Evolutionary conservation across 2,797 vertebrate species (phyloP).

Genomic region (Ataeniobius toweri): DNA sequence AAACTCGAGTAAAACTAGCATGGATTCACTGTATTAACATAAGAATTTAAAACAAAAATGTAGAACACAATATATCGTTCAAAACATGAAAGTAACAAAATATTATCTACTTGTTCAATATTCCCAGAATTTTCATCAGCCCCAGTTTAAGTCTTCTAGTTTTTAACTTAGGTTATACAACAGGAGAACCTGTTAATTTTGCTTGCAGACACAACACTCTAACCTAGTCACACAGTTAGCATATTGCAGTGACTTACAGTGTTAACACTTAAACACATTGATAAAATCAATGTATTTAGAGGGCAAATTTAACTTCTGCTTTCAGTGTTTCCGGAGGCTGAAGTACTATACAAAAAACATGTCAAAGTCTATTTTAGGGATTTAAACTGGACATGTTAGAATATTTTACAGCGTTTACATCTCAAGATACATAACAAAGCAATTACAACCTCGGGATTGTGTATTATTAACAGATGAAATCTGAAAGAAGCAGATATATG

Average conservation of each 20-base stretch:
- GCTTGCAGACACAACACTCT: not conserved
- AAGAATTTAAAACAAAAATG: too few species aligned
- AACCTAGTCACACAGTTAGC: not conserved
- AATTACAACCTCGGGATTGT: not conserved
- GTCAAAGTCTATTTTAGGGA: not conserved
- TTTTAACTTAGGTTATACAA: not conserved
- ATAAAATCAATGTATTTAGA: not conserved
- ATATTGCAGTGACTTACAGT: not conserved
- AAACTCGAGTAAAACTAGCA: too few species aligned
- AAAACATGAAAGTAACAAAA: too few species aligned
- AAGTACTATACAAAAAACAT: too few species aligned
- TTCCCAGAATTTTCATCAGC: not conserved
- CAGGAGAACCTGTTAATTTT: not conserved
- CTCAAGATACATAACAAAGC: not conserved
- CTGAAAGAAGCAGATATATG: not conserved
- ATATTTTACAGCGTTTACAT: not conserved
- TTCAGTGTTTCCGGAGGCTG: too few species aligned
- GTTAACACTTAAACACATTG: not conserved
- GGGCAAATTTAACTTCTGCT: too few species aligned
- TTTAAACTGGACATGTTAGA: not conserved
- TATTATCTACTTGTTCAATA: not conserved
- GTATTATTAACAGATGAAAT: not conserved
- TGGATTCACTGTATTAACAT: too few species aligned
- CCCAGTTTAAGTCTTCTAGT: not conserved
- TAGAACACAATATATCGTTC: too few species aligned